Base-by-base conservation (phyloP, 2,113 vertebrate species). In the Siphamia tubifer region DNA sequence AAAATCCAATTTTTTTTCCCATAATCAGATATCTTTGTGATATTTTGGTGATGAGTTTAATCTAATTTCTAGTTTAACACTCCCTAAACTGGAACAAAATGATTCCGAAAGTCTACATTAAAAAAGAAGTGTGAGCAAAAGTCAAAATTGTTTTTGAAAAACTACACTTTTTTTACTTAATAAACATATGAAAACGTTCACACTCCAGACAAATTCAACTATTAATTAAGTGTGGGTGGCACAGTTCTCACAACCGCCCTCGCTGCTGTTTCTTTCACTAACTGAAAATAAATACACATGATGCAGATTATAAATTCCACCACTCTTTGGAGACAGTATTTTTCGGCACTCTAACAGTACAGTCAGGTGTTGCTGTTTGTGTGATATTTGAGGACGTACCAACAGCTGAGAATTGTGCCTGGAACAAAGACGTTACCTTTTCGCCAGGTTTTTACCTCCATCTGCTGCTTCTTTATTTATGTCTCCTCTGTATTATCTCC, bases 261-360 rank as follows among this genome's bases (percentile, higher is more conserved):
- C 9, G 15, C 10, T 2, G 2, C 24, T 19, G 17, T 16, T 39
- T 25, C 27, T 38, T 23, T 47, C 8, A 23, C 51, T 28, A 56
- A 24, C 38, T 34, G 7, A 39, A 24, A 67, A 61, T 27, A 74
- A 36, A 65, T 10, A 21, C 38, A 55, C 24, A 60, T 25, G 40
- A 3, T 10, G 34, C 45, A 38, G 67, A 77, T 81, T 71, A 70
- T 52, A 27, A 68, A 76, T 73, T 38, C 42, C 28, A 68, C 38
- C 53, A 13, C 8, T 30, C 17, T 16, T 17, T 47, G 54, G 32
- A 52, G 23, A 28, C 30, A 15, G 7, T 66, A 63, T 40, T 61
- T 40, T 35, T 15, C 34, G 27, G 30, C 42, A 45, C 11, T 63
- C 57, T 60, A 72, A 64, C 45, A 78, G 17, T 44, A 53, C 15